Evolutionary conservation across 2,797 vertebrate species (phyloP), one percentile per base, ranked within the genome.

Genomic region (Gambelia wislizenii): DNA sequence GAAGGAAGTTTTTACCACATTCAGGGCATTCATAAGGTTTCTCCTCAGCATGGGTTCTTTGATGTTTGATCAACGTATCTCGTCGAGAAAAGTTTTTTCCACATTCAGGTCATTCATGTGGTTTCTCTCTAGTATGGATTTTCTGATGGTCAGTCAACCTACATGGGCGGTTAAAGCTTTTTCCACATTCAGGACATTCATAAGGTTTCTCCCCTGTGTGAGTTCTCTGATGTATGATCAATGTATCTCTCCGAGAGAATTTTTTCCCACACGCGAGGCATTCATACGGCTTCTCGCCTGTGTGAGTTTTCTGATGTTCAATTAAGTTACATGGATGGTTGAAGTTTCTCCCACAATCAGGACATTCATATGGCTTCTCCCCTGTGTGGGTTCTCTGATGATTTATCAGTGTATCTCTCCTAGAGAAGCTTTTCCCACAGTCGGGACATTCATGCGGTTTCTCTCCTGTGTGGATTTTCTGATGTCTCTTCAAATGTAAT

Each of bases 1-100:
- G 95, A 25, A 95, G 93, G 7, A 98, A 98, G 52, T 95, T 93
- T 49, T 49, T 49, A 6, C 47, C 5, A 6, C 47, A 49, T 49
- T 49, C 47, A 49, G 47, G 10, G 47, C 47, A 49, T 49, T 49
- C 47, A 49, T 49, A 6, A 49, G 47, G 47, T 49, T 49, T 49
- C 10, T 6, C 47, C 6, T 49, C 47, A 49, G 47, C 5, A 49
- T 6, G 47, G 20, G 67, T 72, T 84, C 47, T 25, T 18, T 85
- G 83, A 13, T 85, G 83, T 74, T 56, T 85, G 83, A 85, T 56
- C 25, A 85, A 18, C 1, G 83, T 74, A 52, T 85, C 83, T 56
- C 69, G 52, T 44, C n/a, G 69, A 74, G 69, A 74, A n/a, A 85
- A 85, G 49, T 54, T 54, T 30, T 74, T 74, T n/a, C 83, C 83